phyloP scores from a whole-genome alignment of 1,140 invertebrate genomes.

The Bursaphelenchus mucronatus region DNA sequence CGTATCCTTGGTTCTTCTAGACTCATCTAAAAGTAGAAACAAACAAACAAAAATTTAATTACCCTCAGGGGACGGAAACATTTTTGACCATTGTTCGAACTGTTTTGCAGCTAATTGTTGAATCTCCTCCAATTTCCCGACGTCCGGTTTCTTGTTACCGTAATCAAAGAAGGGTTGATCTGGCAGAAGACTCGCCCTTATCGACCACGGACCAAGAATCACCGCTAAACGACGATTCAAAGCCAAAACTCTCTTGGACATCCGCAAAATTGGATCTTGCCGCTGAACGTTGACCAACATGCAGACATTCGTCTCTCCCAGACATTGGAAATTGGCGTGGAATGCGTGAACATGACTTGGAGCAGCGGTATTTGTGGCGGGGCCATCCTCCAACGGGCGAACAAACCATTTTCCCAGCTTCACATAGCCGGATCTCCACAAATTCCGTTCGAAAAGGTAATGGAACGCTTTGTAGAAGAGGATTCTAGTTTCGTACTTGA shows the following conservation, averaged over 20 bases:
- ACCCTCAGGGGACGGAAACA: background rate
- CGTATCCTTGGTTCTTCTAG: no score
- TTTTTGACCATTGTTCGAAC: constrained; percentile 35
- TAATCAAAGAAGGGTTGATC: constrained; percentile 28
- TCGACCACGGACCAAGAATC: constrained; percentile 44
- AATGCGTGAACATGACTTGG: constrained; percentile 35
- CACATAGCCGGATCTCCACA: constrained; percentile 30
- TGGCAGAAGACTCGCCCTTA: constrained; percentile 34
- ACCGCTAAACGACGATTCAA: constrained; percentile 27
- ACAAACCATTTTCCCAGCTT: constrained; percentile 43
- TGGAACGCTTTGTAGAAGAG: constrained; percentile 46
- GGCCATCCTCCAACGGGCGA: constrained; percentile 28
- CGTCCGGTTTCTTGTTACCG: background rate
- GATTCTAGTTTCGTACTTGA: constrained; percentile 42
- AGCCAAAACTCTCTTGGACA: constrained; percentile 25
- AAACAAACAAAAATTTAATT: no score
- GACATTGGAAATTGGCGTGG: constrained; percentile 35
- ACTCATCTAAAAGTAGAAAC: no score
- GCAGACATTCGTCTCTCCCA: constrained; percentile 46
- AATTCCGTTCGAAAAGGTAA: constrained; percentile 35
- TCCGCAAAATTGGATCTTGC: constrained; percentile 34
- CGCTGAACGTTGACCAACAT: constrained; percentile 30
- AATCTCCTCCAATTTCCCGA: constrained; percentile 25
- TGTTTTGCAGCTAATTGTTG: constrained; percentile 23
- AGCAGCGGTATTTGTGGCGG: background rate